A percentile compares a stretch with the other conserved stretches of the same genome.
Conservation (phyloP, 2,797 vertebrate species). For the Octomys mimax region DNA sequence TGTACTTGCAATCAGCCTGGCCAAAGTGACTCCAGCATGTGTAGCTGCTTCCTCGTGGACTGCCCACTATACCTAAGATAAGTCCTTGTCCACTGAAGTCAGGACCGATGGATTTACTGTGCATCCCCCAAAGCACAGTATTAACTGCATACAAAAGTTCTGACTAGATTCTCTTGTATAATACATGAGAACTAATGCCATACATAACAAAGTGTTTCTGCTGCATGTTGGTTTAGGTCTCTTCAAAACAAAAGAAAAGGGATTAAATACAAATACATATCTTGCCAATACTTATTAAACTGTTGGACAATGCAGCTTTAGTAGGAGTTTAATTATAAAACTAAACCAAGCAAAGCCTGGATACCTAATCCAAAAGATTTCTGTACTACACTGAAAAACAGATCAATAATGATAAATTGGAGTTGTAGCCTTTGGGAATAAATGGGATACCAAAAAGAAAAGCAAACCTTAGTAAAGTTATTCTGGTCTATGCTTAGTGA, state of each 20-base stretch:
- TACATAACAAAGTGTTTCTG: not conserved
- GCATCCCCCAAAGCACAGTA: not conserved
- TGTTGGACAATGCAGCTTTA: slow-evolving; percentile 11
- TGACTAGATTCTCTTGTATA: not conserved
- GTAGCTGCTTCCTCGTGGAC: not conserved
- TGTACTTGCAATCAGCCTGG: not conserved
- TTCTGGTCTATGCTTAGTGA: slow-evolving; percentile 6
- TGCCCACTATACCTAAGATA: not conserved
- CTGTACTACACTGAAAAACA: slow-evolving; percentile 49
- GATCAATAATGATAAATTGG: slow-evolving; percentile 75
- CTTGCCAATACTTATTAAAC: slow-evolving; percentile 24
- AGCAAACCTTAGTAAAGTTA: slow-evolving; percentile 39
- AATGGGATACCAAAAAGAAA: slow-evolving; percentile 11
- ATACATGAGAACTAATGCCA: slow-evolving; percentile 19
- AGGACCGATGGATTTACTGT: not conserved
- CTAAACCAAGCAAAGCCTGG: slow-evolving; percentile 54
- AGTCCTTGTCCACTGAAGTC: not conserved
- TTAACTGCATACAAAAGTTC: not conserved
- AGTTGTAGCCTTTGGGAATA: slow-evolving; percentile 64
- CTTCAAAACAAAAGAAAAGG: not conserved
- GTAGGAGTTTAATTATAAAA: slow-evolving; percentile 71
- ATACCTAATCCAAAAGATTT: slow-evolving; percentile 58
- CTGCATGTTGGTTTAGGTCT: not conserved
- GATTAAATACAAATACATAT: not conserved
- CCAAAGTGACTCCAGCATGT: not conserved